These are phyloP conservation scores for Hassar affinis DNA, from an alignment of 2,113 vertebrate genomes.

Conservation along the genomic window DNA sequence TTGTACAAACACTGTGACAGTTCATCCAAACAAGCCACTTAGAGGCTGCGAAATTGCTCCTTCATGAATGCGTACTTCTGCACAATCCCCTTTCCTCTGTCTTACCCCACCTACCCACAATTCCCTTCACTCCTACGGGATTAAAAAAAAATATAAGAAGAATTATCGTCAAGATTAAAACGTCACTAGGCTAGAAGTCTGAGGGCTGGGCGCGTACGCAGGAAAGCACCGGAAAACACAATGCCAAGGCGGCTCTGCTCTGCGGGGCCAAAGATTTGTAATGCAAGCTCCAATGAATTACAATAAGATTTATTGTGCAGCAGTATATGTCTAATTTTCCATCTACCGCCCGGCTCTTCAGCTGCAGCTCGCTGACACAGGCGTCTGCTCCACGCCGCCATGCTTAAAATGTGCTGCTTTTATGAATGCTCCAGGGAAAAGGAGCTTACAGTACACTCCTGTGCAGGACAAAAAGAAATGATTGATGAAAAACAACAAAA, in stretches of 20 bases:
- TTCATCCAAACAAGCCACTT: slow-evolving; percentile 91
- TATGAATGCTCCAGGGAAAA: slow-evolving; percentile 64
- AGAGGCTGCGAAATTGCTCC: slow-evolving; percentile 82
- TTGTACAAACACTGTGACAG: slow-evolving; percentile 92
- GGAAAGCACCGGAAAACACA: slow-evolving; percentile 45
- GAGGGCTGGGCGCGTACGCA: slow-evolving; percentile 58
- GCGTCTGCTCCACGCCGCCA: slow-evolving; percentile 68
- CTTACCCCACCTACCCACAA: slow-evolving; percentile 26
- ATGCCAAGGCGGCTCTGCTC: slow-evolving; percentile 68
- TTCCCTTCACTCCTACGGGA: slow-evolving; percentile 72
- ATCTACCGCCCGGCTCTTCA: slow-evolving; percentile 73
- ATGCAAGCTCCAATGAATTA: slow-evolving; percentile 76
- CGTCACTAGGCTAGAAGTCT: slow-evolving; percentile 69
- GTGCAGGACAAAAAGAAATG: slow-evolving; percentile 61
- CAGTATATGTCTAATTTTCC: slow-evolving; percentile 79
- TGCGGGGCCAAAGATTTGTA: slow-evolving; percentile 64
- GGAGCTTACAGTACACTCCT: slow-evolving; percentile 63
- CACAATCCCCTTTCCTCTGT: slow-evolving; percentile 60
- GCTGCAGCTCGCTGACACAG: slow-evolving; percentile 69
- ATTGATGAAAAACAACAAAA: slow-evolving; percentile 69
- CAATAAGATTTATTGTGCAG: slow-evolving; percentile 77
- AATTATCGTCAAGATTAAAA: slow-evolving; percentile 69
- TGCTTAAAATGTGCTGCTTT: slow-evolving; percentile 69
- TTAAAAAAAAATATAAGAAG: slow-evolving; percentile 64
- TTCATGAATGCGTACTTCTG: slow-evolving; percentile 65